A percentile compares a stretch with the other conserved stretches of the same genome.
Conservation (phyloP, 2,888 invertebrate genomes). For the Minunthozetes semirufus region DNA sequence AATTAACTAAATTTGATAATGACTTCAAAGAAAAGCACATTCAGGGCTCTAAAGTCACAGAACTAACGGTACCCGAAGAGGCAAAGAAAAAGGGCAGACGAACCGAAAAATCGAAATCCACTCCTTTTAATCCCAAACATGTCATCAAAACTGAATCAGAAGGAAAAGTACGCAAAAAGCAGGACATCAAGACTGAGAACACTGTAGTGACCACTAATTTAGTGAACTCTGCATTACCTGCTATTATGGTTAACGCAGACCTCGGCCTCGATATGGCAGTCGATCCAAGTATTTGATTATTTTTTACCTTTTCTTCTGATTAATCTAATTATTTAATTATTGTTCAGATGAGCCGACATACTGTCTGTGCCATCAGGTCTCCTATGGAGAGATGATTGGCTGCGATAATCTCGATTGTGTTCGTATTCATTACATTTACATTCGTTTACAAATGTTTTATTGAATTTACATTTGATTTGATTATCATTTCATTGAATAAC, state of each 20-base stretch:
- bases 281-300: constrained; percentile 60
- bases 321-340: constrained; percentile 7
- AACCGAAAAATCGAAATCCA: background rate
- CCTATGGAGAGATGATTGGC: constrained; percentile 94
- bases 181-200: background rate
- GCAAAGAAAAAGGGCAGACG: constrained; percentile 40
- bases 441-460: background rate
- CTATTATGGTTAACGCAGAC: constrained; percentile 12
- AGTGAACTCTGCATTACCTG: background rate
- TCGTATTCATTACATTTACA: background rate
- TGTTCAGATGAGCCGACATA: constrained; percentile 80
- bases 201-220: background rate
- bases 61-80: constrained; percentile 40
- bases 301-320: background rate
- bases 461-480: background rate
- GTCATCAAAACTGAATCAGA: constrained; percentile 27
- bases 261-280: constrained; percentile 57
- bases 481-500: background rate
- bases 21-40: constrained; percentile 81
- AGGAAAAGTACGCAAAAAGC: background rate
- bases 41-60: background rate
- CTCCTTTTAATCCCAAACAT: constrained; percentile 30
- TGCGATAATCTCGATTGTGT: constrained; percentile 75
- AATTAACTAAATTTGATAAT: constrained; percentile 90
- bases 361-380: constrained; percentile 93